A percentile compares a stretch with the other conserved stretches of the same genome.
Evolutionary conservation across 2,113 vertebrate species (phyloP).

Genomic region (Synchiropus splendidus): DNA sequence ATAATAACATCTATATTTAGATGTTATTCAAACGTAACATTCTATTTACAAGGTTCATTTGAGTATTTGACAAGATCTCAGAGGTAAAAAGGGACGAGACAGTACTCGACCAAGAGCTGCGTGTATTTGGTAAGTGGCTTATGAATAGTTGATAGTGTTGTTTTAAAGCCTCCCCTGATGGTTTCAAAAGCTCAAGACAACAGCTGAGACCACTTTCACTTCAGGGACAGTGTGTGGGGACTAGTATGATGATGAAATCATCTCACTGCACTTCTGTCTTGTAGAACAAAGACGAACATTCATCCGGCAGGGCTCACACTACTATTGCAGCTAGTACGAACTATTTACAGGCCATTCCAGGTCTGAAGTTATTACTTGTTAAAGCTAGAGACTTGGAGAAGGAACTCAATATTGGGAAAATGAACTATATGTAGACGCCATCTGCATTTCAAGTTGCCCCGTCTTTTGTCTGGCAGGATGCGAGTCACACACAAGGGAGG

Average conservation of each 20-base stretch:
- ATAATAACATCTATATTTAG: neutral
- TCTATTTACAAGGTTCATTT: constrained; percentile 3
- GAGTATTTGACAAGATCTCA: constrained; percentile 5
- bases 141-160: constrained; percentile 22
- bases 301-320: too few species aligned
- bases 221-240: neutral
- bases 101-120: constrained; percentile 5
- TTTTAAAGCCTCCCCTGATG: constrained; percentile 16
- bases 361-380: constrained; percentile 2
- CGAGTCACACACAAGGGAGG: neutral
- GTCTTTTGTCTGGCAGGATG: constrained; percentile 11
- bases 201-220: constrained; percentile 23
- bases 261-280: too few species aligned
- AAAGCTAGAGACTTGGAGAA: constrained; percentile 2
- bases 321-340: too few species aligned
- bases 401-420: constrained; percentile 26
- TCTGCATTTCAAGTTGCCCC: neutral
- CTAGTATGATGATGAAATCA: neutral
- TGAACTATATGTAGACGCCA: neutral
- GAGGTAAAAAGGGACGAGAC: constrained; percentile 1
- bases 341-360: constrained; percentile 6
- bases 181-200: constrained; percentile 1
- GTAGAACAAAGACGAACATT: constrained; percentile 2
- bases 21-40: constrained; percentile 1
- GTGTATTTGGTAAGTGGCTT: constrained; percentile 9